Evolutionary conservation across 2,797 vertebrate species (phyloP).

Genomic region (Numenius phaeopus): DNA sequence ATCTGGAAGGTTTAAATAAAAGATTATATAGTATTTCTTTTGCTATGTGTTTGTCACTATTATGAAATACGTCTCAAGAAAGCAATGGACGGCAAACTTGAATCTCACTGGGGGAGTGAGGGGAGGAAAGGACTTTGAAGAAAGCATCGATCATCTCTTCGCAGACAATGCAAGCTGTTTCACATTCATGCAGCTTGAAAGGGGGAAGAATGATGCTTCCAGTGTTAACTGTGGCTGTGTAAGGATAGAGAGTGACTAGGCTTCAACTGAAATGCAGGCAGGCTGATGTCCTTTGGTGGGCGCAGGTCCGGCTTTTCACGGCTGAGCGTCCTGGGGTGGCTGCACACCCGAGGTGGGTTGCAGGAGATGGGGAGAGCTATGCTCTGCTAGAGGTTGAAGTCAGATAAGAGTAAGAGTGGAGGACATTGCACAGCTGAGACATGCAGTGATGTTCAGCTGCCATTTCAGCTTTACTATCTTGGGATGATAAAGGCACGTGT

Average conservation of each 20-base stretch:
- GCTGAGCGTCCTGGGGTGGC: neutral
- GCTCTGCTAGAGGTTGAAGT: neutral
- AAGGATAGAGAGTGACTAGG: neutral
- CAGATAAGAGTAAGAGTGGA: neutral
- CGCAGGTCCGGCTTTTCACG: neutral
- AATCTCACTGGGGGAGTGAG: neutral
- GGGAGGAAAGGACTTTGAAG: neutral
- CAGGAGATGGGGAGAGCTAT: neutral
- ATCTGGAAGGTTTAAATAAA: slow-evolving; percentile 1
- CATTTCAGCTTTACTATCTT: neutral
- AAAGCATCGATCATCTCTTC: neutral
- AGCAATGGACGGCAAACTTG: neutral
- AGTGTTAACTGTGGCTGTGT: neutral
- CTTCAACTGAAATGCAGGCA: neutral
- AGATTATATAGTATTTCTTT: neutral
- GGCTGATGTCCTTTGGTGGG: neutral
- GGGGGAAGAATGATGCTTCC: neutral
- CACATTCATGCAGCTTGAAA: neutral
- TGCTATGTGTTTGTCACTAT: neutral
- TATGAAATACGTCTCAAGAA: neutral
- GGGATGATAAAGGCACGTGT: neutral
- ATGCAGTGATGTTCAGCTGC: neutral
- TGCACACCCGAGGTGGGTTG: neutral
- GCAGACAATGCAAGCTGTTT: neutral
- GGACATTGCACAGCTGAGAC: neutral